These are phyloP conservation scores for Rhagoletis zephyria DNA, from an alignment of 1,140 invertebrate genomes.

Conservation along the genomic window DNA sequence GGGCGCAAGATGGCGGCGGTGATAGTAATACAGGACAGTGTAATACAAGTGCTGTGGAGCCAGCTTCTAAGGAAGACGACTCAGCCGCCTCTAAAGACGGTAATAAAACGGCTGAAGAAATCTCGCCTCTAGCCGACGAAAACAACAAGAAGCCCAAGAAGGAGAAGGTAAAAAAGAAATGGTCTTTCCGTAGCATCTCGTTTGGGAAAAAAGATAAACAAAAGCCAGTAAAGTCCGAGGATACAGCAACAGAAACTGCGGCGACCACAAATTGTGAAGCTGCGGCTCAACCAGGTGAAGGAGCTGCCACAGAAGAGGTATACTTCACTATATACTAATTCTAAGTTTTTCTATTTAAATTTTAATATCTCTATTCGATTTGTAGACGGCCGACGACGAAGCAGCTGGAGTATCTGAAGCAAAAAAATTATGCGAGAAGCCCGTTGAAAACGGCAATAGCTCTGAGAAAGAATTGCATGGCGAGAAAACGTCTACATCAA, in stretches of 20 bases:
- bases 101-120: constrained; percentile 76
- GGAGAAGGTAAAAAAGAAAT: constrained; percentile 88
- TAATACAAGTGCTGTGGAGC: constrained; percentile 71
- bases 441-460: constrained; percentile 65
- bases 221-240: constrained; percentile 79
- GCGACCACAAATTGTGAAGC: constrained; percentile 65
- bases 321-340: background rate
- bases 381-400: constrained; percentile 37
- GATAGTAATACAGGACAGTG: constrained; percentile 56
- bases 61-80: constrained; percentile 68
- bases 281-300: constrained; percentile 38
- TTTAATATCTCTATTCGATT: background rate
- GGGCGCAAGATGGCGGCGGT: constrained; percentile 69
- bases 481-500: constrained; percentile 59
- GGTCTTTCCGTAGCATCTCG: constrained; percentile 87
- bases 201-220: constrained; percentile 89
- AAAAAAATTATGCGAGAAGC: constrained; percentile 37
- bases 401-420: constrained; percentile 56
- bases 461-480: constrained; percentile 65
- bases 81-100: constrained; percentile 73
- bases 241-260: constrained; percentile 61
- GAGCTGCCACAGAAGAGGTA: constrained; percentile 43
- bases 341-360: background rate
- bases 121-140: constrained; percentile 76
- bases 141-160: constrained; percentile 83